Conservation (phyloP, 2,888 invertebrate species). For the Myopa tessellatipennis region DNA sequence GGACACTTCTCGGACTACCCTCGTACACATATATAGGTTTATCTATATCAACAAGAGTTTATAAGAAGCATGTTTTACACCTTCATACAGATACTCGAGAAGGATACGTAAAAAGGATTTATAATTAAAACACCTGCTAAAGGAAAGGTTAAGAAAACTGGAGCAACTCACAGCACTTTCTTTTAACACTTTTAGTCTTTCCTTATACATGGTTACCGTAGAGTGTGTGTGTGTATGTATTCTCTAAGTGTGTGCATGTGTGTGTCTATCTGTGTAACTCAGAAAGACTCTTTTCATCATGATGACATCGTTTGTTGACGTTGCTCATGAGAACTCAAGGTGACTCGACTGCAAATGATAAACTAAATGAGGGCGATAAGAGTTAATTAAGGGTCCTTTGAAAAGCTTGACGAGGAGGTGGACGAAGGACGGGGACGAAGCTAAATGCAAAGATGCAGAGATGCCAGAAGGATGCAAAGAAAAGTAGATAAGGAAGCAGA, state of each 20-base stretch:
- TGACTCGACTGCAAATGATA: constrained; percentile 36
- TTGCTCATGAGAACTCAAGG: constrained; percentile 30
- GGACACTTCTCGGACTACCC: too few relatives aligned
- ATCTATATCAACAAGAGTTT: too few relatives aligned
- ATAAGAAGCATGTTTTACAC: neutral
- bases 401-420: constrained; percentile 1
- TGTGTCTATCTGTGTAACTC: neutral
- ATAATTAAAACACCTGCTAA: constrained; percentile 31
- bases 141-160: constrained; percentile 34
- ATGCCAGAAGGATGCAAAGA: too few relatives aligned
- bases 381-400: constrained; percentile 33
- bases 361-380: constrained; percentile 37
- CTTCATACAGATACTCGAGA: constrained; percentile 21
- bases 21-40: too few relatives aligned
- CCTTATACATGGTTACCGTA: too few relatives aligned
- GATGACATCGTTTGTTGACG: constrained; percentile 34
- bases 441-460: neutral
- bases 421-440: neutral
- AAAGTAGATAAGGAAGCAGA: too few relatives aligned
- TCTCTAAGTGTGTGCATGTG: neutral
- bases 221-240: neutral
- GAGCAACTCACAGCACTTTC: constrained; percentile 10
- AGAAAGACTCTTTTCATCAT: constrained; percentile 24
- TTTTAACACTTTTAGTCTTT: too few relatives aligned
- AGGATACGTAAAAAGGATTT: constrained; percentile 7